A percentile compares a stretch with the other conserved stretches of the same genome.
Evolutionary conservation across 2,113 vertebrate species (phyloP).

Genomic region (Anarrhichthys ocellatus): DNA sequence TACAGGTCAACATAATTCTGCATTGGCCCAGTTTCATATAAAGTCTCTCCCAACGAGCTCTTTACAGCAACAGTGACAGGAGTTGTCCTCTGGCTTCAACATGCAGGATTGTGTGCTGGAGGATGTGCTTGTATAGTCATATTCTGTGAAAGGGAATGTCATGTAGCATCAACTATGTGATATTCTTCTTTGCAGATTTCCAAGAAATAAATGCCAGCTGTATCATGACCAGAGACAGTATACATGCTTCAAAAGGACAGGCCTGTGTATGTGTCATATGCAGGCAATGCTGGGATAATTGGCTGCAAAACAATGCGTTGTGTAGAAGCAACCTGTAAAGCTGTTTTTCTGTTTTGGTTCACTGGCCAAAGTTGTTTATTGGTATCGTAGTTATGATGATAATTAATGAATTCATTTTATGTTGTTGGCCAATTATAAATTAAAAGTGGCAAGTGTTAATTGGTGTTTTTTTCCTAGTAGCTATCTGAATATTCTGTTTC

Average conservation of each 20-base stretch:
- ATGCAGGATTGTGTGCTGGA: conserved; percentile 27
- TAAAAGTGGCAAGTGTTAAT: conserved; percentile 23
- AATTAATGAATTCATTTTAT: conserved; percentile 33
- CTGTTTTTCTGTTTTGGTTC: conserved; percentile 27
- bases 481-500: conserved; percentile 33
- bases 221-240: conserved; percentile 68
- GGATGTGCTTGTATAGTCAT: conserved; percentile 64
- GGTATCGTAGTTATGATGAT: conserved; percentile 10
- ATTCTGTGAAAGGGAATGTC: conserved; percentile 70
- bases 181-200: conserved; percentile 69
- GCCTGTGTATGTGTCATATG: conserved; percentile 53
- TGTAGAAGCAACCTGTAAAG: conserved; percentile 35
- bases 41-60: conserved; percentile 24
- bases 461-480: conserved; percentile 36
- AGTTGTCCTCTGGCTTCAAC: conserved; percentile 60
- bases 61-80: conserved; percentile 64
- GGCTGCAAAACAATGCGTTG: conserved; percentile 60
- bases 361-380: conserved; percentile 20
- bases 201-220: conserved; percentile 72
- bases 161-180: conserved; percentile 70
- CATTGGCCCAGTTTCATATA: conserved; percentile 23
- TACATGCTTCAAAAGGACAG: conserved; percentile 72
- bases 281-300: conserved; percentile 60
- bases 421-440: conserved; percentile 39
- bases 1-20: conserved; percentile 21